phyloP scores from a whole-genome alignment of 2,113 vertebrate genomes.

The Stomatorhinus ivindoensis region DNA sequence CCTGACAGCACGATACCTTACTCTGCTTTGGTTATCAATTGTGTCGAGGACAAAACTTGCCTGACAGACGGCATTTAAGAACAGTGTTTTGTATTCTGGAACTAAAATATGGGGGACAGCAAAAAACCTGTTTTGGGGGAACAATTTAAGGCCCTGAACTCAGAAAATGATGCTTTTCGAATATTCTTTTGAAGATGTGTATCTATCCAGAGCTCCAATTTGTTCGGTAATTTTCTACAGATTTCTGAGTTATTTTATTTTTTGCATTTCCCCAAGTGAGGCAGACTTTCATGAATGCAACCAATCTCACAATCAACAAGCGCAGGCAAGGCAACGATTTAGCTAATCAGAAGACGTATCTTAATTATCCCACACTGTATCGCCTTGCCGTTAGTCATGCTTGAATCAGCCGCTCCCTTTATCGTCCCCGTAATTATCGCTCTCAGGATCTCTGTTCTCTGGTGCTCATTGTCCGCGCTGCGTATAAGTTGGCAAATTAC shows the following conservation, averaged over 20 bases:
- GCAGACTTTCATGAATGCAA: neutral
- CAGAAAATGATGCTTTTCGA: neutral
- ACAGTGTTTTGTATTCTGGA: neutral
- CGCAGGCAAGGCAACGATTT: neutral
- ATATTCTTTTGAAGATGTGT: neutral
- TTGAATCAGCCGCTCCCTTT: slow-evolving; percentile 3
- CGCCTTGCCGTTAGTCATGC: neutral
- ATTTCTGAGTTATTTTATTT: neutral
- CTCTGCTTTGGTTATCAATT: slow-evolving; percentile 1
- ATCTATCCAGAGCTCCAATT: neutral
- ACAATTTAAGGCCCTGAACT: neutral
- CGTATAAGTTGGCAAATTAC: slow-evolving; percentile 16
- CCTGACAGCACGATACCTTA: neutral
- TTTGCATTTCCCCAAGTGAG: neutral
- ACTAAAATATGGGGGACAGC: neutral
- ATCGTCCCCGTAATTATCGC: slow-evolving; percentile 2
- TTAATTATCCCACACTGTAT: slow-evolving; percentile 9
- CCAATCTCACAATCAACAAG: slow-evolving; percentile 1
- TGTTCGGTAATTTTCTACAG: neutral
- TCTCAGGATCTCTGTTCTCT: neutral
- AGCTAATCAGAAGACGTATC: slow-evolving; percentile 8
- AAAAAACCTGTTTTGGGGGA: neutral
- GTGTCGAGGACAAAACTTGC: neutral
- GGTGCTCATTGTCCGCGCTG: slow-evolving; percentile 5
- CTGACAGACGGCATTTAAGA: neutral